A percentile compares a stretch with the other conserved stretches of the same genome.
phyloP scores from a whole-genome alignment of 1,140 invertebrate species.

The Pararge aegeria region DNA sequence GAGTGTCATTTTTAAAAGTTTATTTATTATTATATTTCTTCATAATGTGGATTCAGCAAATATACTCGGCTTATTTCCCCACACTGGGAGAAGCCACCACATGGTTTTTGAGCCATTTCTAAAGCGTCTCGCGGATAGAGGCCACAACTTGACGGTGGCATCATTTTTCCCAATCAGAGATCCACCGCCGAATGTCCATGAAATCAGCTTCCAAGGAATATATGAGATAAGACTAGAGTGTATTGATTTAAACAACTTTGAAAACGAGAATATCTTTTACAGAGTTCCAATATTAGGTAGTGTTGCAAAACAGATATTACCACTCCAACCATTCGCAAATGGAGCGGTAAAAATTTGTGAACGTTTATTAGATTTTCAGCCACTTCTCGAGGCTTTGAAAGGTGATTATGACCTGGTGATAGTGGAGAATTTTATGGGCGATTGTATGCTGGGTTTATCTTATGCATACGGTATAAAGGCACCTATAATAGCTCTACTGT shows the following conservation, averaged over 20 bases:
- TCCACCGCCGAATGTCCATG: slow-evolving; percentile 50
- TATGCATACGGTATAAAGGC: slow-evolving; percentile 73
- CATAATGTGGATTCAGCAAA: slow-evolving; percentile 31
- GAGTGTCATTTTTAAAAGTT: background rate
- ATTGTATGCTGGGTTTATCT: slow-evolving; percentile 82
- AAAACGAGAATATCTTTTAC: slow-evolving; percentile 31
- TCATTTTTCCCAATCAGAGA: slow-evolving; percentile 75
- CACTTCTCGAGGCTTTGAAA: slow-evolving; percentile 55
- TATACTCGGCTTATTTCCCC: slow-evolving; percentile 83
- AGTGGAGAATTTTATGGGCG: slow-evolving; percentile 83
- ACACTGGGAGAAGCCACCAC: slow-evolving; percentile 85
- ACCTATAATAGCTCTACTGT: slow-evolving; percentile 81
- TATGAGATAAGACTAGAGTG: slow-evolving; percentile 41
- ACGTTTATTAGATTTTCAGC: slow-evolving; percentile 44
- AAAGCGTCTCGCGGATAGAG: slow-evolving; percentile 78
- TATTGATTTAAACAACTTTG: slow-evolving; percentile 45
- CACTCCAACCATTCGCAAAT: slow-evolving; percentile 35
- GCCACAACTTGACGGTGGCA: slow-evolving; percentile 84
- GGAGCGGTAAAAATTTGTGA: slow-evolving; percentile 63
- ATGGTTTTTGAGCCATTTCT: slow-evolving; percentile 84
- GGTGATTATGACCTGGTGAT: slow-evolving; percentile 83
- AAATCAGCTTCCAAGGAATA: slow-evolving; percentile 53
- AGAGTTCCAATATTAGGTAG: slow-evolving; percentile 34
- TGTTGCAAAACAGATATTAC: slow-evolving; percentile 30
- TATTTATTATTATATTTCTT: background rate